Conservation (phyloP, 2,797 vertebrate genomes). For the Masticophis lateralis region DNA sequence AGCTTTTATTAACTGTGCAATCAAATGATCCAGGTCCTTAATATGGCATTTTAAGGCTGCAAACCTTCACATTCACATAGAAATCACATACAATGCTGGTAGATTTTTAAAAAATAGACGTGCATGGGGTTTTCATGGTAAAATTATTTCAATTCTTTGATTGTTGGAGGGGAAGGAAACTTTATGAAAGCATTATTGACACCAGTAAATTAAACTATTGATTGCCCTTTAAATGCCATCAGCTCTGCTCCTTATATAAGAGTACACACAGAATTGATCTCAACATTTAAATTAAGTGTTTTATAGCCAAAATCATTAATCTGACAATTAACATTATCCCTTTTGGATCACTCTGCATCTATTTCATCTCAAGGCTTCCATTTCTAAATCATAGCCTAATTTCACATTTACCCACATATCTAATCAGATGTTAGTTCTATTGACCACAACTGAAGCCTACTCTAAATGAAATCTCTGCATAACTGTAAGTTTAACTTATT, state of each 20-base stretch:
- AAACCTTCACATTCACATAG: neutral
- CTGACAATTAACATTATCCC: neutral
- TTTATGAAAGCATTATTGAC: neutral
- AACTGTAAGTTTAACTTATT: neutral
- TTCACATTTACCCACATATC: neutral
- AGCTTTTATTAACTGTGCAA: neutral
- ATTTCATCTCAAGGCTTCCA: neutral
- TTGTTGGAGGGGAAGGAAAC: no score
- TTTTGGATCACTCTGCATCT: neutral
- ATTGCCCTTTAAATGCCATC: neutral
- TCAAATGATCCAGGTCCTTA: neutral
- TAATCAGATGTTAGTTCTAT: neutral
- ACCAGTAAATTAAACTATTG: neutral
- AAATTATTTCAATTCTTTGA: neutral
- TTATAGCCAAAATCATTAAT: neutral
- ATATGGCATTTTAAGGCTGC: neutral
- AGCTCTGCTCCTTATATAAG: neutral
- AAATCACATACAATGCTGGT: neutral
- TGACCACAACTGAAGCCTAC: neutral
- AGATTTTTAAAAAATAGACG: neutral
- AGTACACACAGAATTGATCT: neutral
- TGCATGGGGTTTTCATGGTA: neutral
- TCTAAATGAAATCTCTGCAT: neutral
- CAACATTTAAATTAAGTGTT: conserved; percentile 9
- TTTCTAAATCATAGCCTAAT: conserved; percentile 6